Conservation (phyloP, 2,797 vertebrate species). For the Eutrigla gurnardus region DNA sequence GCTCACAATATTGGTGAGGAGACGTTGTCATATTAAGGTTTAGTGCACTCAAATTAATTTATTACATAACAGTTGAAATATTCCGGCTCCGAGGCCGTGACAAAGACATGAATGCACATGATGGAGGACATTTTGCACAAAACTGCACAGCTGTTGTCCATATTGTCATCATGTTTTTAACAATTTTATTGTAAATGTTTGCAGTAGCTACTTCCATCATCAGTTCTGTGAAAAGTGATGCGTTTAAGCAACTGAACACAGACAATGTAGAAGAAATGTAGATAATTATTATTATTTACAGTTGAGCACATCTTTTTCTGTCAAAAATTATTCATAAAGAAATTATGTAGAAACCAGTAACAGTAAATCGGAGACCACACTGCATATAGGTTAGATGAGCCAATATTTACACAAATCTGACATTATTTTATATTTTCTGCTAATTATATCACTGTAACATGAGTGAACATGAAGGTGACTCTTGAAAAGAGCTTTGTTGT, state of each 20-base stretch:
- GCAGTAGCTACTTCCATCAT: neutral
- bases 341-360: neutral
- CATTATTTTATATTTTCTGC: too few species aligned
- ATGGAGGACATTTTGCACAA: neutral
- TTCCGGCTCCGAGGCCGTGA: too few species aligned
- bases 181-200: neutral
- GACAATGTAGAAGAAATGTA: too few species aligned
- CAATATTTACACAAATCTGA: too few species aligned
- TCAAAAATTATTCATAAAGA: neutral
- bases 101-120: too few species aligned
- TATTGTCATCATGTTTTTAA: neutral
- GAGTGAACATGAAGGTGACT: neutral
- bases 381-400: too few species aligned
- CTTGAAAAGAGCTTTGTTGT: neutral
- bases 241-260: too few species aligned
- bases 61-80: neutral
- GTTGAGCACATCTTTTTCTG: neutral
- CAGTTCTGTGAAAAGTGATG: too few species aligned
- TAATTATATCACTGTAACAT: too few species aligned
- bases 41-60: neutral
- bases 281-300: neutral
- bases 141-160: neutral
- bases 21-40: neutral
- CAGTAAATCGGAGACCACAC: too few species aligned
- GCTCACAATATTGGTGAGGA: conserved; percentile 93